These are phyloP conservation scores for Notospermus geniculatus DNA, from an alignment of 1,140 invertebrate species.

Conservation along the genomic window DNA sequence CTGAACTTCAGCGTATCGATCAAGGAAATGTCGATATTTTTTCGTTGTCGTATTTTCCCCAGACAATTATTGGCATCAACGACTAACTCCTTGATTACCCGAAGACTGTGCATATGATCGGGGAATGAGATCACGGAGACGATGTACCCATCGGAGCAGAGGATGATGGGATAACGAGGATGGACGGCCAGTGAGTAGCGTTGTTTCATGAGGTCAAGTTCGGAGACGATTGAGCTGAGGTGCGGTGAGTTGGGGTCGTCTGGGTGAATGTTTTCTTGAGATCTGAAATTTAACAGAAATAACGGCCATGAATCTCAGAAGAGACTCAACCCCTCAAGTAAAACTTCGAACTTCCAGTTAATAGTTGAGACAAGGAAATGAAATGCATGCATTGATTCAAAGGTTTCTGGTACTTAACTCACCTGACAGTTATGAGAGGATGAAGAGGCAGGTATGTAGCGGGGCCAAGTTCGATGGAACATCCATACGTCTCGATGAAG, in stretches of 20 bases:
- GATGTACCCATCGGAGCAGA: conserved; percentile 53
- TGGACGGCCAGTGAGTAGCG: conserved; percentile 49
- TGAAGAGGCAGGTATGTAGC: conserved; percentile 48
- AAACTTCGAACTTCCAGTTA: too few species aligned
- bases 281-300: too few species aligned
- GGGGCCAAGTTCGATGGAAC: conserved; percentile 47
- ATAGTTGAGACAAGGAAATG: too few species aligned
- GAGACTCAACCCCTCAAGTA: too few species aligned
- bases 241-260: neutral
- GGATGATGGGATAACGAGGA: conserved; percentile 47
- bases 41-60: neutral
- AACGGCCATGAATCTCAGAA: too few species aligned
- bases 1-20: conserved; percentile 11
- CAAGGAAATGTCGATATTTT: conserved; percentile 10
- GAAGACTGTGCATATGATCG: conserved; percentile 7
- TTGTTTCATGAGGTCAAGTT: conserved; percentile 34
- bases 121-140: conserved; percentile 35
- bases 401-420: too few species aligned
- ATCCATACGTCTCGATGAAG: conserved; percentile 39
- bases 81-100: neutral
- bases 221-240: conserved; percentile 12
- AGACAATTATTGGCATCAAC: conserved; percentile 2
- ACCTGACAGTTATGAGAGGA: conserved; percentile 45
- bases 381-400: too few species aligned
- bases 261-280: too few species aligned